Evolutionary conservation across 1,140 invertebrate genomes (phyloP).

Genomic region (Eubasilissa regina): DNA sequence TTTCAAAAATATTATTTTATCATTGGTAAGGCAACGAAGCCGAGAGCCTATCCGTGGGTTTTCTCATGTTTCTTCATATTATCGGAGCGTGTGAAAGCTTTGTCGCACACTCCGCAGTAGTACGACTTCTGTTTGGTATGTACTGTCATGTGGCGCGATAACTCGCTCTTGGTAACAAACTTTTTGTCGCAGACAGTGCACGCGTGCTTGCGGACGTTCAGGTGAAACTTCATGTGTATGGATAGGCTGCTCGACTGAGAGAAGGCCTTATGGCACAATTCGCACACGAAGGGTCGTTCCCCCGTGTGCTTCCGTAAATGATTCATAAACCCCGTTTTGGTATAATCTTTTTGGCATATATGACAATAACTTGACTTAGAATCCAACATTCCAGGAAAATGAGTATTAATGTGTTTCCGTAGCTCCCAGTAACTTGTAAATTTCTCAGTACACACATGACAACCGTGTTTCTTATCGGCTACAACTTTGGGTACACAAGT

Average conservation of each 20-base stretch:
- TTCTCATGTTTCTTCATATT: constrained; percentile 74
- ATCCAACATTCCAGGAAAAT: constrained; percentile 72
- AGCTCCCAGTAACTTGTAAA: constrained; percentile 71
- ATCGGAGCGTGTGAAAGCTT: constrained; percentile 71
- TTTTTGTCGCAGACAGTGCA: constrained; percentile 75
- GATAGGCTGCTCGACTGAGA: constrained; percentile 75
- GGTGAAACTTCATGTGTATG: constrained; percentile 77
- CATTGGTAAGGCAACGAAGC: constrained; percentile 17
- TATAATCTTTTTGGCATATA: constrained; percentile 72
- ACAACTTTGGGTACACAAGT: constrained; percentile 65
- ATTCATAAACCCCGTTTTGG: constrained; percentile 72
- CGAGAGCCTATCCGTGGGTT: constrained; percentile 67
- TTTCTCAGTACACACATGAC: constrained; percentile 71
- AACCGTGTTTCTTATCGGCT: constrained; percentile 67
- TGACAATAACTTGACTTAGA: constrained; percentile 72
- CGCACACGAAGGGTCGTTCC: constrained; percentile 82
- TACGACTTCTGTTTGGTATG: constrained; percentile 77
- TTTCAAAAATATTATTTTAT: constrained; percentile 13
- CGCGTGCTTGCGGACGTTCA: constrained; percentile 73
- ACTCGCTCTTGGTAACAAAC: constrained; percentile 75
- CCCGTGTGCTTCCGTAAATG: constrained; percentile 93
- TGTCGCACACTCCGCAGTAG: constrained; percentile 74
- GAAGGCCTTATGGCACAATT: constrained; percentile 76
- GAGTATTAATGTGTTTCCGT: constrained; percentile 70
- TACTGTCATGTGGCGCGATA: constrained; percentile 75